phyloP scores from a whole-genome alignment of 2,113 vertebrate genomes.

The Larimichthys polyactis region DNA sequence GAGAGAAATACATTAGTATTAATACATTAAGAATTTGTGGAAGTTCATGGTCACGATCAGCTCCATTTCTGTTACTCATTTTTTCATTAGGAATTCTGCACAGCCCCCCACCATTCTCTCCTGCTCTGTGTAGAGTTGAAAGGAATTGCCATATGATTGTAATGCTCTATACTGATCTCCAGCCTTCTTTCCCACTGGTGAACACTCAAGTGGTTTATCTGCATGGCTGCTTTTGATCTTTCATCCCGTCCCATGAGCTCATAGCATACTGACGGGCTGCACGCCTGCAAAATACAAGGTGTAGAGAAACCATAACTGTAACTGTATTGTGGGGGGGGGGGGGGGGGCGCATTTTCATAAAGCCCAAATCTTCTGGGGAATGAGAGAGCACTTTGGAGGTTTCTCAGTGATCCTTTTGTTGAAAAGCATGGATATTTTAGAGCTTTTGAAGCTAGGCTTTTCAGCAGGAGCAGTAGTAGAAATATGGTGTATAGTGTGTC shows the following conservation, averaged over 20 bases:
- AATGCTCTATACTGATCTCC: conserved; percentile 48
- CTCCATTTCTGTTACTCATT: conserved; percentile 22
- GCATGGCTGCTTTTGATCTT: conserved; percentile 68
- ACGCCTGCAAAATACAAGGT: conserved; percentile 50
- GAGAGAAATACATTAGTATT: neutral
- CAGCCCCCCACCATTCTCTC: neutral
- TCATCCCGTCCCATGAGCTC: conserved; percentile 65
- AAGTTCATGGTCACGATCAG: conserved; percentile 21
- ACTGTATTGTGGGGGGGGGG: conserved; percentile 32
- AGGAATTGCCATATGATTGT: conserved; percentile 51
- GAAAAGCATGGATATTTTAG: conserved; percentile 13
- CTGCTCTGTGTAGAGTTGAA: conserved; percentile 27
- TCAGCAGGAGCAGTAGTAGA: neutral
- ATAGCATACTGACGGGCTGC: conserved; percentile 49
- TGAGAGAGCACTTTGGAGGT: conserved; percentile 21
- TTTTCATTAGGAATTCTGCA: conserved; percentile 9
- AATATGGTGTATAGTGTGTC: neutral
- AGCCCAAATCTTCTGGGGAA: conserved; percentile 27
- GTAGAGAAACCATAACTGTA: conserved; percentile 51
- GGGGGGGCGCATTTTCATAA: conserved; percentile 2
- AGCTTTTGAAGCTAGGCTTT: neutral
- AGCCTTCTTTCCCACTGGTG: conserved; percentile 44
- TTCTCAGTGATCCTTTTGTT: conserved; percentile 37
- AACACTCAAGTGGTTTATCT: conserved; percentile 61
- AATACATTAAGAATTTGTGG: conserved; percentile 31